Conservation (phyloP, 2,888 invertebrate genomes). For the Villa cingulata region DNA sequence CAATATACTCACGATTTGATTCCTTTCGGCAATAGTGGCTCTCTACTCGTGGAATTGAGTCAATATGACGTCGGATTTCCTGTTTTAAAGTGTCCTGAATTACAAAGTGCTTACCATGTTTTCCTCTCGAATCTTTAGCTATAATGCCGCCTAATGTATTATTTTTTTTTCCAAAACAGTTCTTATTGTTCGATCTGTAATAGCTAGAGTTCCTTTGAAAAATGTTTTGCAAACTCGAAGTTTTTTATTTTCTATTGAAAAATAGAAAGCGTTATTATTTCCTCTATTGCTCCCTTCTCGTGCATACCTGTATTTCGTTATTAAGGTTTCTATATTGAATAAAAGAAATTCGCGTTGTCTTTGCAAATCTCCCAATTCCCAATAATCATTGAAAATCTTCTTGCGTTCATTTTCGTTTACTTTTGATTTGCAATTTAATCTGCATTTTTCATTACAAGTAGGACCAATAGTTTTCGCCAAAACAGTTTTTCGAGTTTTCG, state of each 20-base stretch:
- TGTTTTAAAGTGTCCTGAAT: too few species aligned
- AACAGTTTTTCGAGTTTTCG: too few species aligned
- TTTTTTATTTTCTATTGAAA: too few species aligned
- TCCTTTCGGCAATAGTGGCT: constrained; percentile 7
- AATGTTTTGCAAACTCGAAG: constrained; percentile 3
- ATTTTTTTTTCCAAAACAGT: constrained; percentile 2
- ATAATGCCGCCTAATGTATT: not conserved
- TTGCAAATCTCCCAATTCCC: too few species aligned
- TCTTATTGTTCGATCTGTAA: constrained; percentile 4
- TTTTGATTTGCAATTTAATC: constrained; percentile 3
- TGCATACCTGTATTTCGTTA: constrained; percentile 5
- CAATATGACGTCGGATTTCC: too few species aligned
- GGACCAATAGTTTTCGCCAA: too few species aligned
- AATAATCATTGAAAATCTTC: too few species aligned
- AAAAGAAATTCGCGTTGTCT: too few species aligned
- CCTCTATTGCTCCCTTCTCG: constrained; percentile 5
- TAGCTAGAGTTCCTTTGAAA: constrained; percentile 6
- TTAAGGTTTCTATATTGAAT: too few species aligned
- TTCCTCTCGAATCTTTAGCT: too few species aligned
- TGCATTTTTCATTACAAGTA: constrained; percentile 3
- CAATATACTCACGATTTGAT: constrained; percentile 5
- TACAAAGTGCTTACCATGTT: too few species aligned
- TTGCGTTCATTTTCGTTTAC: constrained; percentile 1
- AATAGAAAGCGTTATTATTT: constrained; percentile 5
- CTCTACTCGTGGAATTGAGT: constrained; percentile 7